Conservation (phyloP, 2,888 invertebrate species). For the Gryllus longicercus region DNA sequence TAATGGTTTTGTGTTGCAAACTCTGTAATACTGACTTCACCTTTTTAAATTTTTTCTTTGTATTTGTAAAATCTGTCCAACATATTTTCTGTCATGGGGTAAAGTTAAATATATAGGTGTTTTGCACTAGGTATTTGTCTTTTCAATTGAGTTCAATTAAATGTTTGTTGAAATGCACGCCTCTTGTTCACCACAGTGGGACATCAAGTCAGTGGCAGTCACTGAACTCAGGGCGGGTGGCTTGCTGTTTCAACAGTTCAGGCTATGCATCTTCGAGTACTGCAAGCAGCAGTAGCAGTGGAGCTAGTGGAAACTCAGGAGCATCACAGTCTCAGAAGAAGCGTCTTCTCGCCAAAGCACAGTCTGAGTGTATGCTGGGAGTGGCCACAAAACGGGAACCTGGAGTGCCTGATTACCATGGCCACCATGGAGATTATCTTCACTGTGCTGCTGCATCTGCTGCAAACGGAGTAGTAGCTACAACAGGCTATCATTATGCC, state of each 20-base stretch:
- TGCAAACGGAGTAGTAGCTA: slow-evolving; percentile 27
- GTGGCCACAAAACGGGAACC: slow-evolving; percentile 40
- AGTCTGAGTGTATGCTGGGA: slow-evolving; percentile 59
- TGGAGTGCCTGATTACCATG: slow-evolving; percentile 50
- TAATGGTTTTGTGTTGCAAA: too few relatives aligned
- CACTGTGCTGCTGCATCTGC: slow-evolving; percentile 27
- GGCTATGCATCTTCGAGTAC: neutral
- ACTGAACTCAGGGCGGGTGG: slow-evolving; percentile 1
- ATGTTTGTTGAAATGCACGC: neutral
- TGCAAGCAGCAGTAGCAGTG: slow-evolving; percentile 37
- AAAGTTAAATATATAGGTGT: too few relatives aligned
- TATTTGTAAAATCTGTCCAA: too few relatives aligned
- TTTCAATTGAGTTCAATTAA: too few relatives aligned
- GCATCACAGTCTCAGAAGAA: slow-evolving; percentile 83
- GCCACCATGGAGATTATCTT: slow-evolving; percentile 42
- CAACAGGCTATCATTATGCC: slow-evolving; percentile 45
- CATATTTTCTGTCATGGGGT: too few relatives aligned
- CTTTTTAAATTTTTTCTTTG: too few relatives aligned
- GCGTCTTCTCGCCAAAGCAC: slow-evolving; percentile 80
- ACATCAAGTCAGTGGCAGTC: slow-evolving; percentile 10
- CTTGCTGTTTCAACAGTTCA: slow-evolving; percentile 4
- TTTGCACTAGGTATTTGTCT: too few relatives aligned
- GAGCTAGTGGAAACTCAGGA: slow-evolving; percentile 39
- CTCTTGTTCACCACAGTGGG: neutral
- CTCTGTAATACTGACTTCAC: too few relatives aligned